These are phyloP conservation scores for Apodemia zela DNA, from an alignment of 2,888 invertebrate species.

Conservation along the genomic window DNA sequence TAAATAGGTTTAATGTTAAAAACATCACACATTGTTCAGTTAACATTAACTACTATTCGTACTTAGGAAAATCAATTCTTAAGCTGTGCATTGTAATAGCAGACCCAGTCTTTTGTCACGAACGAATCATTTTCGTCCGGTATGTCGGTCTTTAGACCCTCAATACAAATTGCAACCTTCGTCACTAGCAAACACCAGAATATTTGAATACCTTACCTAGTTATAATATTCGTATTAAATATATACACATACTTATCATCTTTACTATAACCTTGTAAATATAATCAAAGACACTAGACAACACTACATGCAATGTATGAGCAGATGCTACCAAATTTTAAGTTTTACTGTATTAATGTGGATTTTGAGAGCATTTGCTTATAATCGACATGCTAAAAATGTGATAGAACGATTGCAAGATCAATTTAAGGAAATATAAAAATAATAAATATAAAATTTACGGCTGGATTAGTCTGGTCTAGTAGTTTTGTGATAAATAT, in stretches of 20 bases:
- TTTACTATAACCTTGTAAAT: not conserved
- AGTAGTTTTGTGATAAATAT: no score
- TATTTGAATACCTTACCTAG: not conserved
- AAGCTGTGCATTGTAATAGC: not conserved
- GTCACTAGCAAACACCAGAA: not conserved
- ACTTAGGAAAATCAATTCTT: not conserved
- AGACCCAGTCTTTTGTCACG: not conserved
- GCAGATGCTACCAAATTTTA: not conserved
- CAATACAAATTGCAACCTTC: not conserved
- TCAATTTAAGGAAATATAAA: not conserved
- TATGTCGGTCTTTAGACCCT: not conserved
- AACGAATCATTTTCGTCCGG: no score
- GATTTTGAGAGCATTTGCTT: not conserved
- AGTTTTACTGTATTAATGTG: not conserved
- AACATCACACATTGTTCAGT: not conserved
- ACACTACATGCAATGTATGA: slow-evolving; percentile 1
- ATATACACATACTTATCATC: not conserved
- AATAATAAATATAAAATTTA: not conserved
- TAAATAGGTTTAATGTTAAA: not conserved
- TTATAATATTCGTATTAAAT: not conserved
- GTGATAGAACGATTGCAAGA: not conserved
- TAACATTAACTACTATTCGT: not conserved
- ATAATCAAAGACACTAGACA: slow-evolving; percentile 2
- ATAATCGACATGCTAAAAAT: not conserved
- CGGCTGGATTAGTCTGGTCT: no score